Evolutionary conservation across 1,140 invertebrate genomes (phyloP), one percentile per base, ranked within the genome.

Genomic region (Megalopta genalis): DNA sequence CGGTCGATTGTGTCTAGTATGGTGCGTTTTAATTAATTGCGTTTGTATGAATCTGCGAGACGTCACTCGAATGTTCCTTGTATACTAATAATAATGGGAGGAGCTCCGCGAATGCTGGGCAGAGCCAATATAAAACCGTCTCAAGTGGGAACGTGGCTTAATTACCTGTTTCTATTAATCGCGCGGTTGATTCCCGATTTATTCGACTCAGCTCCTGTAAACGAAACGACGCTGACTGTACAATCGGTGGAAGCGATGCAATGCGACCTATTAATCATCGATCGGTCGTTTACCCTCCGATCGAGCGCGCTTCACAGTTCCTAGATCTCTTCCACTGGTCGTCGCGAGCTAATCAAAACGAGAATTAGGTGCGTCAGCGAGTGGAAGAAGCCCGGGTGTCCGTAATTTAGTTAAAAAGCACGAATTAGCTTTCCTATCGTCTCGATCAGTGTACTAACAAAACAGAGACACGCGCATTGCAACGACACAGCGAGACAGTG

Each of bases 371-470:
- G 54, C 67, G 67, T 32, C 8, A 54, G 2, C 49, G n/a, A 57
- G 3, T 21, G 16, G 21, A 21, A 9, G 46, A 23, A 46, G n/a
- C 8, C 32, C 27, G 27, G 14, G 69, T 42, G 6, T 52, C 14
- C 27, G 59, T 39, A n/a, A 57, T 27, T 76, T 60, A 57, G 52
- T 23, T 12, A 37, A 70, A n/a, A 21, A 16, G 23, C 39, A 46
- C 39, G 18, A 60, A 37, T 39, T 68, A 12, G 54, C 39, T 60
- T 60, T 21, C n/a, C 27, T 63, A 60, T 57, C 42, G 46, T 4
- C 25, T 52, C 27, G 66, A 57, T 57, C 54, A 57, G 21, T 63
- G 25, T 49, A 72, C 23, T 5, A 64, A 65, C 70, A 27, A 52
- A 64, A 6, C 9, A 52, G 52, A 63, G 25, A 63, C 54, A 57